These are phyloP conservation scores for Ceyx melanurus DNA, from an alignment of 2,113 vertebrate genomes.

Conservation along the genomic window DNA sequence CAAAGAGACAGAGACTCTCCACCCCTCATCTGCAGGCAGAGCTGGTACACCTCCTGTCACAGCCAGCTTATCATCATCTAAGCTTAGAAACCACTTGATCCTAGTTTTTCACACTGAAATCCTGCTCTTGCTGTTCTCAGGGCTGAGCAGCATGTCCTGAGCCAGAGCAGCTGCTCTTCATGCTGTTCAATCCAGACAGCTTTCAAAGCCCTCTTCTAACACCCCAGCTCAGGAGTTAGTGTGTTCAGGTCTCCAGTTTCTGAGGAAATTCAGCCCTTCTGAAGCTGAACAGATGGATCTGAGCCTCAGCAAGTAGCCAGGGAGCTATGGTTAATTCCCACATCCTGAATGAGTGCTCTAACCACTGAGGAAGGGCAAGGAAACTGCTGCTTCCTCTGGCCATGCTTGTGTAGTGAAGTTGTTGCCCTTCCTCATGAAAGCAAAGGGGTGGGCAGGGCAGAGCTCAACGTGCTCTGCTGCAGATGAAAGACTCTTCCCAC, in stretches of 20 bases:
- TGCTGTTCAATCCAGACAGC: background rate
- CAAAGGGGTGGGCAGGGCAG: background rate
- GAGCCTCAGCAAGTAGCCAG: background rate
- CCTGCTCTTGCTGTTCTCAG: background rate
- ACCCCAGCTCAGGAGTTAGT: background rate
- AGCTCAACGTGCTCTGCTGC: background rate
- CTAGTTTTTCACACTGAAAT: background rate
- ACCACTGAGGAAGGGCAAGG: background rate
- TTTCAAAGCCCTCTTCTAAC: background rate
- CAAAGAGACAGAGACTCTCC: background rate
- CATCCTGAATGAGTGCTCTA: slow-evolving; percentile 5
- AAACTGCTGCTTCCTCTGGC: slow-evolving; percentile 52
- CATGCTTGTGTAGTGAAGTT: background rate
- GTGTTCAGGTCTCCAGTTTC: background rate
- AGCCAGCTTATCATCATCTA: background rate
- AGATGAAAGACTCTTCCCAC: background rate
- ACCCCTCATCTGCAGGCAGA: background rate
- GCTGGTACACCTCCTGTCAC: rapidly evolving
- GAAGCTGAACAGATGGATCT: background rate
- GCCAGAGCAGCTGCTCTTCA: background rate
- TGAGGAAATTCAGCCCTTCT: background rate
- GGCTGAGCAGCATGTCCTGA: rapidly evolving
- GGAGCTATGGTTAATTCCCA: slow-evolving; percentile 6
- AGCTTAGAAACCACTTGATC: background rate
- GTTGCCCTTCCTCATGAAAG: background rate